Percentiles rank a stretch among this genome's conserved stretches.
Evolutionary conservation across 2,888 invertebrate genomes (phyloP).

Genomic region (Galeopsomyia nigrocyanea): DNA sequence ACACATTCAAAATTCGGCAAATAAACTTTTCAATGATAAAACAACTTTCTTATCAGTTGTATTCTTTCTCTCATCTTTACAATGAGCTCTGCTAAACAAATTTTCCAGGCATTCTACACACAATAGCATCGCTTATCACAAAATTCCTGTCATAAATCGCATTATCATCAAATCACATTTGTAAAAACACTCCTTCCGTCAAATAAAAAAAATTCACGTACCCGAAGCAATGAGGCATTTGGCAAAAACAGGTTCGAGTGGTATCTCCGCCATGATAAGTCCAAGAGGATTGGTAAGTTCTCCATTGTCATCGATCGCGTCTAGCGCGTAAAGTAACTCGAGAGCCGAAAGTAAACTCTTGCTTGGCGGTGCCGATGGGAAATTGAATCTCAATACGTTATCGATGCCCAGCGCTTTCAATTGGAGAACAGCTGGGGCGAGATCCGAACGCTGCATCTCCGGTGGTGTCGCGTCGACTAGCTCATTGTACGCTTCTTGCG

Average conservation of each 20-base stretch:
- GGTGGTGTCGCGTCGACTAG: constrained; percentile 84
- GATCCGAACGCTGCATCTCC: constrained; percentile 92
- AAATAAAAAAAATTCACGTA: constrained; percentile 55
- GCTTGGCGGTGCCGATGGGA: constrained; percentile 93
- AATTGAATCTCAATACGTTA: constrained; percentile 91
- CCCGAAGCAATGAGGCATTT: constrained; percentile 87
- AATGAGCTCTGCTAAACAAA: too few species aligned
- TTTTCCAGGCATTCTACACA: too few species aligned
- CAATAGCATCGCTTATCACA: too few species aligned
- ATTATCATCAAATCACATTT: too few species aligned
- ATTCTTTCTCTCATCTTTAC: too few species aligned
- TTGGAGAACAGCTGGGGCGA: constrained; percentile 88
- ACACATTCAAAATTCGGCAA: too few species aligned
- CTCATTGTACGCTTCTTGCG: constrained; percentile 81
- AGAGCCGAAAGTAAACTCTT: constrained; percentile 86
- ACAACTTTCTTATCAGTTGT: too few species aligned
- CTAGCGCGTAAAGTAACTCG: constrained; percentile 89
- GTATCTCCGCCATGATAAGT: constrained; percentile 90
- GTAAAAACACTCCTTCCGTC: too few species aligned
- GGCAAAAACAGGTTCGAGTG: constrained; percentile 87
- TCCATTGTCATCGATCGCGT: constrained; percentile 83
- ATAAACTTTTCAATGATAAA: too few species aligned
- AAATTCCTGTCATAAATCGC: too few species aligned
- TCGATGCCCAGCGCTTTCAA: constrained; percentile 95
- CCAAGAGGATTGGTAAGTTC: constrained; percentile 85